A percentile compares a stretch with the other conserved stretches of the same genome.
These are phyloP conservation scores for Sesamia inferens DNA, from an alignment of 2,888 invertebrate genomes.

Conservation along the genomic window DNA sequence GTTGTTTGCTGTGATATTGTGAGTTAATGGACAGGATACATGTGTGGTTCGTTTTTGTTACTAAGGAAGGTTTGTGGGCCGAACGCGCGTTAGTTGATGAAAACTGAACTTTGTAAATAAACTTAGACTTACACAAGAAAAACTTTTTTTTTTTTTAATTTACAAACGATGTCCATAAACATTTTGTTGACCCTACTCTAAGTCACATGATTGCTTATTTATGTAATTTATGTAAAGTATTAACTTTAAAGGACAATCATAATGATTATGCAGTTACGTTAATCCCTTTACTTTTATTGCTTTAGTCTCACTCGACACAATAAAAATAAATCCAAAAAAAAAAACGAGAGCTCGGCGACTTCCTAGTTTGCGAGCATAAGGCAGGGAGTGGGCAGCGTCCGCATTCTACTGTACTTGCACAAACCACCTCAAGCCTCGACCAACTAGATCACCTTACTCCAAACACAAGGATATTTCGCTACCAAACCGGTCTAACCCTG, in stretches of 20 bases:
- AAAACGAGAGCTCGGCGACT: slow-evolving; percentile 72
- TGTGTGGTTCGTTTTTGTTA: slow-evolving; percentile 81
- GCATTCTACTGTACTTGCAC: slow-evolving; percentile 83
- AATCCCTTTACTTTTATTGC: slow-evolving; percentile 22
- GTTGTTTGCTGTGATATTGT: slow-evolving; percentile 90
- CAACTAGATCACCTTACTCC: slow-evolving; percentile 87
- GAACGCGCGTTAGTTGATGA: slow-evolving; percentile 74
- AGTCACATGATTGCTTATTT: slow-evolving; percentile 6
- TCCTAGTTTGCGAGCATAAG: slow-evolving; percentile 79
- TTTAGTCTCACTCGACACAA: slow-evolving; percentile 21
- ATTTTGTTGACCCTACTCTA: slow-evolving; percentile 2
- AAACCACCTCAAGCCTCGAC: slow-evolving; percentile 70
- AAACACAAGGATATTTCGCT: slow-evolving; percentile 84
- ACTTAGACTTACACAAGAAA: slow-evolving; percentile 74
- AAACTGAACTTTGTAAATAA: slow-evolving; percentile 87
- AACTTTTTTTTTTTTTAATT: slow-evolving; percentile 56
- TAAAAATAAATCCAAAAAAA: slow-evolving; percentile 50
- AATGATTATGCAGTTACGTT: slow-evolving; percentile 18
- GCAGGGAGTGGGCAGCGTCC: slow-evolving; percentile 84
- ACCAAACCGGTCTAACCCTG: slow-evolving; percentile 78
- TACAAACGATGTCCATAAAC: slow-evolving; percentile 3
- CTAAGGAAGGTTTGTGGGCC: slow-evolving; percentile 72
- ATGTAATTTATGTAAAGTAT: background rate
- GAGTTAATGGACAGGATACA: slow-evolving; percentile 86
- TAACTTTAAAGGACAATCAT: background rate